These are phyloP conservation scores for Arge pagana DNA, from an alignment of 2,888 invertebrate genomes.

Conservation along the genomic window DNA sequence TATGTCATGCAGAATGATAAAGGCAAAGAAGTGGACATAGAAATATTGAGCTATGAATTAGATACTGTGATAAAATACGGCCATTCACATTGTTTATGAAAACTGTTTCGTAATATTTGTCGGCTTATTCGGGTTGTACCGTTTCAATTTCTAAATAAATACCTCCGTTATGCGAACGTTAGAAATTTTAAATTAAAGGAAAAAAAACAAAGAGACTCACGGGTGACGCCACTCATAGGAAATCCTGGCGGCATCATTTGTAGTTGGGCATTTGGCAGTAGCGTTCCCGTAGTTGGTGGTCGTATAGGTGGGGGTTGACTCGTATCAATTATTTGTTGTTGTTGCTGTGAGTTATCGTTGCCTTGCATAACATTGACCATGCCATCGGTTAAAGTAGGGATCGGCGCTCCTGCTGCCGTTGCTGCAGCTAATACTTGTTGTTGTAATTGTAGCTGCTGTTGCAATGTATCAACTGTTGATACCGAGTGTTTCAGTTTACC, in stretches of 20 bases:
- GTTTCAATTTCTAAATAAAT: no score
- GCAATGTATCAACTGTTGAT: conserved; percentile 35
- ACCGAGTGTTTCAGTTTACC: conserved; percentile 49
- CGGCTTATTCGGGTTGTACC: no score
- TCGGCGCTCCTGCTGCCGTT: conserved; percentile 36
- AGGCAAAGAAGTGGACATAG: conserved; percentile 30
- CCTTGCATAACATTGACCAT: conserved; percentile 48
- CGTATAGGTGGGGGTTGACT: conserved; percentile 66
- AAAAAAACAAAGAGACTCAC: conserved; percentile 45
- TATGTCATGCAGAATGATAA: no score
- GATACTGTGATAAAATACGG: conserved; percentile 21
- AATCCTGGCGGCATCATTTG: conserved; percentile 60
- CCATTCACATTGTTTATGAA: no score
- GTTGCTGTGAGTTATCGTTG: conserved; percentile 29
- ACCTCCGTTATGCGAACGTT: conserved; percentile 37
- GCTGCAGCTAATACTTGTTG: conserved; percentile 34
- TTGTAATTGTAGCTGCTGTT: conserved; percentile 33
- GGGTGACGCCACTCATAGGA: conserved; percentile 55
- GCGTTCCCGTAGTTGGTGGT: conserved; percentile 58
- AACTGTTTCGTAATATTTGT: no score
- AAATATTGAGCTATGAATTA: conserved; percentile 17
- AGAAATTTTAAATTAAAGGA: conserved; percentile 3
- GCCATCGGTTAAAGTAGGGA: conserved; percentile 47
- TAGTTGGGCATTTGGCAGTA: conserved; percentile 55
- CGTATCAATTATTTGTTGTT: conserved; percentile 61